Evolutionary conservation across 1,140 invertebrate genomes (phyloP), one percentile per base, ranked within the genome.

Genomic region (Nasonia giraulti): DNA sequence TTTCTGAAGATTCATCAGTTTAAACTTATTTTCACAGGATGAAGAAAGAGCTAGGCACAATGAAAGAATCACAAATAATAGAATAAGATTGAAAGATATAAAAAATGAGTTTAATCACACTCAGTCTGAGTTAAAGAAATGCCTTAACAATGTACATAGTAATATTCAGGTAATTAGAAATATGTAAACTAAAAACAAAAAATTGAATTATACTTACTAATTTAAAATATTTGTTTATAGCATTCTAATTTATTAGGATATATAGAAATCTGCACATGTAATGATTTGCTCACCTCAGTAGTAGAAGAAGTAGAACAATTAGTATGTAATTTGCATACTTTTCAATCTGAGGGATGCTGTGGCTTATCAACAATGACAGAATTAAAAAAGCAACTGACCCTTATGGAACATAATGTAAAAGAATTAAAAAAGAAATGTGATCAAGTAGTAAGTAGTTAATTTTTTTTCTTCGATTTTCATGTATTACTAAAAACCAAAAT

Each of bases 101-200:
- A 92, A 93, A 85, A 91, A 92, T 89, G 88, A 91, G 68, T 90
- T 92, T 50, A 93, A 92, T 87, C 87, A 88, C 85, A 71, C 83
- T 31, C 88, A 90, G 71, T 85, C 69, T n/a, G 87, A 91, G 68
- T 87, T 90, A 14, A 89, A 86, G 50, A 86, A 85, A 77, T 86
- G 73, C 62, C 75, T 90, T 75, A 88, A 87, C 73, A 86, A 83
- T 82, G 88, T 90, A 69, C 87, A 90, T 14, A 82, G 82, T 69
- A 89, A 89, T 85, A 83, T 88, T 73, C 85, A 89, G 76, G 88
- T 90, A 68, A 33, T 69, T 85, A 47, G 17, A 50, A 75, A 10
- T 68, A n/a, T 81, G 33, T n/a, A 68, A 40, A 37, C 12, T 31
- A 44, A 23, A 0, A 20, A 76, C 27, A 71, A 33, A 31, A 69